Percentiles rank a stretch among this genome's conserved stretches.
phyloP scores from a whole-genome alignment of 2,888 invertebrate genomes.

The Cryptocephalus moraei region DNA sequence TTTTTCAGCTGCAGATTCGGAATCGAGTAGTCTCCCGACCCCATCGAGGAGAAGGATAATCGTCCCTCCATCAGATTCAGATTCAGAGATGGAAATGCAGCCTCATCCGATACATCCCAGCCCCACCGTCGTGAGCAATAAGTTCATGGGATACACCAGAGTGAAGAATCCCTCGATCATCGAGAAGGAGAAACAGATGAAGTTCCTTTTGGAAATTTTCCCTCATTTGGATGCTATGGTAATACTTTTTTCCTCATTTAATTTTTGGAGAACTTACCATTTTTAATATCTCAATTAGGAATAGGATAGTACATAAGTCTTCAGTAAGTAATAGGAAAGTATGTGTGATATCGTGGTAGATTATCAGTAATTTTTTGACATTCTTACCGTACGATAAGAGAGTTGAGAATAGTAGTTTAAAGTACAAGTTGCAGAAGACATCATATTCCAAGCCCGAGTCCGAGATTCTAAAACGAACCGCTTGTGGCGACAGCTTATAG shows the following conservation, averaged over 20 bases:
- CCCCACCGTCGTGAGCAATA: constrained; percentile 10
- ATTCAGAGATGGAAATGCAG: constrained; percentile 39
- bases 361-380: too few species aligned
- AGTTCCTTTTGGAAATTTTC: constrained; percentile 53
- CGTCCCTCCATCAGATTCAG: constrained; percentile 39
- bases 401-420: too few species aligned
- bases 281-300: too few species aligned
- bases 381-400: too few species aligned
- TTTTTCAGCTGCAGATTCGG: constrained; percentile 16
- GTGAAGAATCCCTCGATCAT: constrained; percentile 26
- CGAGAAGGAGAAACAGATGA: constrained; percentile 49
- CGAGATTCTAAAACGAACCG: too few species aligned
- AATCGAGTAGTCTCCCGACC: constrained; percentile 10
- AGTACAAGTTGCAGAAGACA: too few species aligned
- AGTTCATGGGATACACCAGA: constrained; percentile 13
- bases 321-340: too few species aligned
- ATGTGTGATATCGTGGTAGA: too few species aligned
- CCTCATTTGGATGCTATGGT: constrained; percentile 51
- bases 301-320: too few species aligned
- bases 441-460: too few species aligned
- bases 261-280: neutral
- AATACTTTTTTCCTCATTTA: constrained; percentile 6
- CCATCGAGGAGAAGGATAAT: constrained; percentile 13
- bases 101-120: constrained; percentile 6
- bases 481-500: too few species aligned